Evolutionary conservation across 1,140 invertebrate species (phyloP).

Genomic region (Diorhabda carinulata): DNA sequence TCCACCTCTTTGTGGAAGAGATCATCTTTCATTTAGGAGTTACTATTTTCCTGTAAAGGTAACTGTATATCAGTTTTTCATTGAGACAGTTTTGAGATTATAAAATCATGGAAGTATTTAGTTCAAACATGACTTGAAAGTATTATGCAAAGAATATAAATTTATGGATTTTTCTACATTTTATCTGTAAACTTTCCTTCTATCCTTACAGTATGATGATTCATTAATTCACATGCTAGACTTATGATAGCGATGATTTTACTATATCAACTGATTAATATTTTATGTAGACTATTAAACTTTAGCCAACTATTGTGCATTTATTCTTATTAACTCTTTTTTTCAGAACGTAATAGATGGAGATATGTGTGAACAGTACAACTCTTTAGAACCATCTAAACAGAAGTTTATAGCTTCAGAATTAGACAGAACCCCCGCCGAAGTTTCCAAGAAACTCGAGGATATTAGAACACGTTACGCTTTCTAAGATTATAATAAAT

Average conservation of each 20-base stretch:
- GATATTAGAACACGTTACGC: constrained; percentile 92
- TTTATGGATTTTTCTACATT: too few species aligned
- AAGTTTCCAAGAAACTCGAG: constrained; percentile 95
- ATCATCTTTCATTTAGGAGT: constrained; percentile 95
- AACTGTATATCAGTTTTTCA: constrained; percentile 28
- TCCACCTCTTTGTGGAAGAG: constrained; percentile 91
- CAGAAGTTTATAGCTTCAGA: constrained; percentile 94
- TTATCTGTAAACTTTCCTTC: too few species aligned
- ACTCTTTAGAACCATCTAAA: constrained; percentile 88
- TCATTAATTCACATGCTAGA: constrained; percentile 40
- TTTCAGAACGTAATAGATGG: constrained; percentile 95
- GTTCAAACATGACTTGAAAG: too few species aligned
- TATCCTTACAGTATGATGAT: constrained; percentile 24
- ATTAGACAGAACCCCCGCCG: constrained; percentile 89
- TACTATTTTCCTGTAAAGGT: constrained; percentile 98
- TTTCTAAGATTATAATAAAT: constrained; percentile 62
- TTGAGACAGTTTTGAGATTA: neutral
- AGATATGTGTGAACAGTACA: constrained; percentile 98
- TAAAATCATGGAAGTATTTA: neutral
- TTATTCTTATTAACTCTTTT: neutral
- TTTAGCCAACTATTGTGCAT: constrained; percentile 4
- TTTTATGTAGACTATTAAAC: neutral
- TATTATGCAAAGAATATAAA: too few species aligned
- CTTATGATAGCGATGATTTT: constrained; percentile 38
- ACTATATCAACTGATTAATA: constrained; percentile 15